Evolutionary conservation across 1,140 invertebrate species (phyloP).

Genomic region (Drosophila trapezifrons): DNA sequence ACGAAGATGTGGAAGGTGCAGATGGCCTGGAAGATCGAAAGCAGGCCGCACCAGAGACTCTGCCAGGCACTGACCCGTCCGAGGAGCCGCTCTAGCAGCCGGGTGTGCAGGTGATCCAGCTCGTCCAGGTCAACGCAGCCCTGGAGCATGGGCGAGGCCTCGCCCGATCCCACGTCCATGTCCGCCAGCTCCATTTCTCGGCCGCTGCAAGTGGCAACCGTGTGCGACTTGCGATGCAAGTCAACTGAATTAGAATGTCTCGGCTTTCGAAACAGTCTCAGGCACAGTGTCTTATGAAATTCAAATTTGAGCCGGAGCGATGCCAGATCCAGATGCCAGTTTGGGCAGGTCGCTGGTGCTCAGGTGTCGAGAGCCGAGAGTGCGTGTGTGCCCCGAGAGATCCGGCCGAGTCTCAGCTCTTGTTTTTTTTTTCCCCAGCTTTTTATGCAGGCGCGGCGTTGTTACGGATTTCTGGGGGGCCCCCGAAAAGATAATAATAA

Average conservation of each 20-base stretch:
- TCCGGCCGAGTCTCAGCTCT: constrained; percentile 20
- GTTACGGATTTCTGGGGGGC: constrained; percentile 26
- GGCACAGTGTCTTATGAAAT: constrained; percentile 35
- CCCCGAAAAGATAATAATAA: constrained; percentile 5
- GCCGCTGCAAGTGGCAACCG: constrained; percentile 53
- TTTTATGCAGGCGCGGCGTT: constrained; percentile 36
- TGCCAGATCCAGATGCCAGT: constrained; percentile 59
- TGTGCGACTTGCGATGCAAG: constrained; percentile 55
- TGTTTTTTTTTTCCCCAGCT: constrained; percentile 10
- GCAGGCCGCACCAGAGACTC: constrained; percentile 87
- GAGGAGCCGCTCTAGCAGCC: constrained; percentile 85
- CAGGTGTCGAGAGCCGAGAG: constrained; percentile 37
- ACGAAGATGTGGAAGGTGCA: constrained; percentile 83
- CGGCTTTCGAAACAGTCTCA: constrained; percentile 40
- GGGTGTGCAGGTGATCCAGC: constrained; percentile 60
- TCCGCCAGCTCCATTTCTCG: constrained; percentile 24
- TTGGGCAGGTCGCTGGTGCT: constrained; percentile 17
- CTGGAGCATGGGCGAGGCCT: constrained; percentile 64
- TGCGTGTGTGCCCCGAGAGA: constrained; percentile 40
- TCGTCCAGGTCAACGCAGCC: constrained; percentile 28
- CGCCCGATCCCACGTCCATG: constrained; percentile 13
- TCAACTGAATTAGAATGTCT: constrained; percentile 67
- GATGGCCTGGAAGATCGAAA: constrained; percentile 86
- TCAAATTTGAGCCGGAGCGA: constrained; percentile 25
- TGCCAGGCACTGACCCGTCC: constrained; percentile 89